Conservation (phyloP, 2,113 vertebrate species). For the Leucoraja erinaceus region DNA sequence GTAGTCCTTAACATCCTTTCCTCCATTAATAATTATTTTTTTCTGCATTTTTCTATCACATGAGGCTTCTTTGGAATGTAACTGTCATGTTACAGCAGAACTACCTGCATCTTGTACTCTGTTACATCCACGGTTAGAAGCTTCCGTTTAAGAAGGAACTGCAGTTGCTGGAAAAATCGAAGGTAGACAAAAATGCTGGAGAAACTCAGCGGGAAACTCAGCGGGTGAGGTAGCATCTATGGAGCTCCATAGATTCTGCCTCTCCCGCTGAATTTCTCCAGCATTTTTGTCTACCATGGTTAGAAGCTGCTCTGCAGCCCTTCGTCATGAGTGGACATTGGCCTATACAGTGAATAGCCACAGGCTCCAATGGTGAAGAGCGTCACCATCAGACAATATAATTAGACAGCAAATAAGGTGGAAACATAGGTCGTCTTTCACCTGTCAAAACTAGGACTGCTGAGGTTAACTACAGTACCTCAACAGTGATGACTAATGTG, state of each 20-base stretch:
- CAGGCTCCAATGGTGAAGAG: background rate
- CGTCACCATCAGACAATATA: background rate
- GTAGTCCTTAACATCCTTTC: too few species aligned
- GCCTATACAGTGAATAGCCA: background rate
- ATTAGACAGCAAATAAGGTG: background rate
- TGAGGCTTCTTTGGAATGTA: too few species aligned
- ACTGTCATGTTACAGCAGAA: too few species aligned
- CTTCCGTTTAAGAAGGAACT: too few species aligned
- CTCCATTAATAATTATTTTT: too few species aligned
- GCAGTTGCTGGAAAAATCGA: too few species aligned
- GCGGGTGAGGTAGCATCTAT: too few species aligned
- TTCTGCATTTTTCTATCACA: too few species aligned
- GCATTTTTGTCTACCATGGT: background rate
- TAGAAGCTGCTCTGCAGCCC: background rate
- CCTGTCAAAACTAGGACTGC: background rate
- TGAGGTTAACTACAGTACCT: background rate
- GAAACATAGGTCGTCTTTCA: background rate
- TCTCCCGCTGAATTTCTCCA: too few species aligned
- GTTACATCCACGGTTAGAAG: background rate
- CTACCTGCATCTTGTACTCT: background rate
- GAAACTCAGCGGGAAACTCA: too few species aligned
- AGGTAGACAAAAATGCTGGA: too few species aligned
- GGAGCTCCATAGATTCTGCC: too few species aligned
- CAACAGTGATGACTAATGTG: background rate
- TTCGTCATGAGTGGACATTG: background rate